phyloP scores from a whole-genome alignment of 2,888 invertebrate genomes.

The Peribatodes rhomboidaria region DNA sequence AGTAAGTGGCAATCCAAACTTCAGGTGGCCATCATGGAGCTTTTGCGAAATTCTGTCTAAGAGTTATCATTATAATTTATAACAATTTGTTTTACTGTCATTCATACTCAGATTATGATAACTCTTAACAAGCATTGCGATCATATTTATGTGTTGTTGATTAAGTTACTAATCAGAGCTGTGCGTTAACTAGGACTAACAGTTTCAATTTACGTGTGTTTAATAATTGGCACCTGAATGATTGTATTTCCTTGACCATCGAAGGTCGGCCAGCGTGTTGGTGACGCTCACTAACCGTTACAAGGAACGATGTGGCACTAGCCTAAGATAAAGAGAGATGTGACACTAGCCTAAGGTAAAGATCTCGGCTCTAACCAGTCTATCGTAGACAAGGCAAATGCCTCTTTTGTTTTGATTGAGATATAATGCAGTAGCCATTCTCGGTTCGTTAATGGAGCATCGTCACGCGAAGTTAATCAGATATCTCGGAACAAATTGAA shows the following conservation, averaged over 20 bases:
- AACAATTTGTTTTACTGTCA: neutral
- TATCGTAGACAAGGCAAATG: conserved; percentile 9
- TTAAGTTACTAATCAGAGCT: conserved; percentile 58
- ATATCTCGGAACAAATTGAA: conserved; percentile 66
- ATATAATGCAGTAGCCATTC: conserved; percentile 33
- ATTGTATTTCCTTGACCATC: conserved; percentile 81
- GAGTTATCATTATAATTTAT: conserved; percentile 5
- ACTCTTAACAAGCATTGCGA: conserved; percentile 68
- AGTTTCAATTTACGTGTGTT: conserved; percentile 69
- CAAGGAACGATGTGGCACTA: conserved; percentile 57
- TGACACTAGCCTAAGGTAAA: conserved; percentile 46
- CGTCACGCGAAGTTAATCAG: conserved; percentile 67
- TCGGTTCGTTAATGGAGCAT: conserved; percentile 55
- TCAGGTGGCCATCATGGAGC: conserved; percentile 54
- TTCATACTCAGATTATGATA: conserved; percentile 40
- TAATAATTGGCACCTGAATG: conserved; percentile 72
- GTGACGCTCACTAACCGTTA: conserved; percentile 70
- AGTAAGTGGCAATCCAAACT: conserved; percentile 31
- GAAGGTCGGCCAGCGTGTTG: conserved; percentile 75
- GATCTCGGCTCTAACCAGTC: conserved; percentile 22
- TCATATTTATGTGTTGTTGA: conserved; percentile 54
- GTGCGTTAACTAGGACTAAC: conserved; percentile 71
- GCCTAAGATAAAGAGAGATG: conserved; percentile 48
- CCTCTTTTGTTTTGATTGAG: conserved; percentile 39
- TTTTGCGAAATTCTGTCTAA: conserved; percentile 63